phyloP scores from a whole-genome alignment of 2,888 invertebrate species.

The Salpingus planirostris region DNA sequence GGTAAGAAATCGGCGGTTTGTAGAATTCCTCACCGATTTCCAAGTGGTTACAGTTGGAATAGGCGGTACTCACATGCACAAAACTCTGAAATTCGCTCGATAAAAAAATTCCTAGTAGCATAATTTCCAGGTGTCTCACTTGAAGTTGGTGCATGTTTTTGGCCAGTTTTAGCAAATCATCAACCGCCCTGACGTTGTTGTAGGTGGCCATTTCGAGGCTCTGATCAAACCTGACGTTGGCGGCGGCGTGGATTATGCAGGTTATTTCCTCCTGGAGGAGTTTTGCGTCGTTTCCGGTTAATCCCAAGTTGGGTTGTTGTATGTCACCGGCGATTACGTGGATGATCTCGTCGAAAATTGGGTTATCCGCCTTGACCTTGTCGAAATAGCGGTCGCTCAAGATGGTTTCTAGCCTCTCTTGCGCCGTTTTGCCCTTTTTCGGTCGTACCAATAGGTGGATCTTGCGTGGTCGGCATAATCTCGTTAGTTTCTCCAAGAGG shows the following conservation, averaged over 20 bases:
- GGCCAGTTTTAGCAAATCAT: background rate
- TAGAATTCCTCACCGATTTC: background rate
- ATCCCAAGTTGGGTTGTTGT: conserved; percentile 1
- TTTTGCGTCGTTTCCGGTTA: background rate
- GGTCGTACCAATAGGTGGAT: conserved; percentile 30
- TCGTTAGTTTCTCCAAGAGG: conserved; percentile 31
- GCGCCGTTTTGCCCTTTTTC: conserved; percentile 28
- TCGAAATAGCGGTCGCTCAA: background rate
- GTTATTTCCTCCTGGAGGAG: background rate
- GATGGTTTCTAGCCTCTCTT: conserved; percentile 36
- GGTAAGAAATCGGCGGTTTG: conserved; percentile 3
- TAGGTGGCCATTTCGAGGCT: background rate
- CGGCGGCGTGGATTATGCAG: conserved; percentile 1
- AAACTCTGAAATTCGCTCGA: too few relatives aligned
- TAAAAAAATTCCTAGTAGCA: too few relatives aligned
- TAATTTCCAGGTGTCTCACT: too few relatives aligned
- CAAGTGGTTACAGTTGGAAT: too few relatives aligned
- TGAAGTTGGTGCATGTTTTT: background rate
- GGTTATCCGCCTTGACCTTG: too few relatives aligned
- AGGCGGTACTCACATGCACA: too few relatives aligned
- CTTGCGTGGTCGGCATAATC: conserved; percentile 32
- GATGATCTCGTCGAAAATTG: too few relatives aligned
- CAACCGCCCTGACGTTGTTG: background rate
- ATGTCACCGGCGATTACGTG: too few relatives aligned
- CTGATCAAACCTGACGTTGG: conserved; percentile 2